These are phyloP conservation scores for Nasua narica DNA, from an alignment of 2,797 vertebrate genomes.

Conservation along the genomic window DNA sequence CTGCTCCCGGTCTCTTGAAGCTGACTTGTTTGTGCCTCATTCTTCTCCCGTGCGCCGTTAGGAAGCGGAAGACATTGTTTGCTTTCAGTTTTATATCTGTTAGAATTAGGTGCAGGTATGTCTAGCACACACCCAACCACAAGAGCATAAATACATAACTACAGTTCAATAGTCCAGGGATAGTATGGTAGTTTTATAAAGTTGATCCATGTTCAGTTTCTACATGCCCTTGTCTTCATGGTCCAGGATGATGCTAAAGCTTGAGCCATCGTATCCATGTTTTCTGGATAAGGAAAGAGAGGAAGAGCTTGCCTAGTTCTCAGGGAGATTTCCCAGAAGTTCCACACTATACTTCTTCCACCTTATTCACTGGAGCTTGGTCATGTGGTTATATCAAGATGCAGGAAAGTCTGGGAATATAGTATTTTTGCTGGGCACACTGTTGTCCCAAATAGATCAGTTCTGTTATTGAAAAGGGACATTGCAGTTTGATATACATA, in stretches of 20 bases:
- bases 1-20: too few relatives aligned
- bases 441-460: neutral
- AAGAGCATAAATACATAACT: neutral
- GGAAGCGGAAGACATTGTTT: too few relatives aligned
- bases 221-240: neutral
- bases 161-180: neutral
- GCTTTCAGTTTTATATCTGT: neutral
- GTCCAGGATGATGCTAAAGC: neutral
- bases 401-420: neutral
- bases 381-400: neutral
- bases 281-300: neutral
- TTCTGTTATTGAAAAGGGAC: neutral
- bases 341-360: neutral
- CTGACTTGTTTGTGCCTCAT: too few relatives aligned
- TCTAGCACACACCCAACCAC: neutral
- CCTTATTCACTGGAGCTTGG: neutral
- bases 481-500: neutral
- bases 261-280: neutral
- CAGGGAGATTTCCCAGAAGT: neutral
- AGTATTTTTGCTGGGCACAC: neutral
- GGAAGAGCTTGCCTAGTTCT: neutral
- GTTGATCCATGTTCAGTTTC: neutral
- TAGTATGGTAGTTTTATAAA: neutral
- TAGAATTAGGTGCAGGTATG: neutral
- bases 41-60: too few relatives aligned